These are phyloP conservation scores for Clupea harengus DNA, from an alignment of 2,113 vertebrate genomes.

Conservation along the genomic window DNA sequence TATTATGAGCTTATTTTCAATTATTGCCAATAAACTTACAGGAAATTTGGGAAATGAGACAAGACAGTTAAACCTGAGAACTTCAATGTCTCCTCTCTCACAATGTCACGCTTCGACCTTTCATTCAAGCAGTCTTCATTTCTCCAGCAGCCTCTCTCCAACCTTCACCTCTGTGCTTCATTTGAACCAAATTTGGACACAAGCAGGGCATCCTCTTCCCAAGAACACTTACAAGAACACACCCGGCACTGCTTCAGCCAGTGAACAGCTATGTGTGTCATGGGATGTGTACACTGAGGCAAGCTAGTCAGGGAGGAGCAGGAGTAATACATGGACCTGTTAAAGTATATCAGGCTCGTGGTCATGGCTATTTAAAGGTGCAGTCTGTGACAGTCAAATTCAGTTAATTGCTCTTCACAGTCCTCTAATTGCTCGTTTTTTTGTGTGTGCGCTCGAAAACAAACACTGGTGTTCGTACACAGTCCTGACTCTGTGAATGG, in stretches of 20 bases:
- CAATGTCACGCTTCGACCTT: not conserved
- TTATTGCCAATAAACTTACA: not conserved
- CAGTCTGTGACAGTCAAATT: too few relatives aligned
- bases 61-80: not conserved
- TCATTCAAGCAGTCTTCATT: not conserved
- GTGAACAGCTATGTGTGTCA: not conserved
- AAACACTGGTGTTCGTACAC: too few relatives aligned
- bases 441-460: too few relatives aligned
- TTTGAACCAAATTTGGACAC: not conserved
- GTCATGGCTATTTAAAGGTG: too few relatives aligned
- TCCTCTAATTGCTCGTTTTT: too few relatives aligned
- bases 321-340: not conserved
- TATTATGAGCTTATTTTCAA: too few relatives aligned
- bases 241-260: not conserved
- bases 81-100: not conserved
- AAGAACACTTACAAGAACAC: not conserved
- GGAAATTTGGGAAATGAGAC: not conserved
- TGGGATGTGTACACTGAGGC: not conserved
- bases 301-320: not conserved
- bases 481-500: too few relatives aligned
- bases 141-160: not conserved
- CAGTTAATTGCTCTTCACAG: too few relatives aligned
- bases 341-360: not conserved
- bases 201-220: not conserved
- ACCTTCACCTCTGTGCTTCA: not conserved